Conservation (phyloP, 2,113 vertebrate species). For the Edolisoma coerulescens region DNA sequence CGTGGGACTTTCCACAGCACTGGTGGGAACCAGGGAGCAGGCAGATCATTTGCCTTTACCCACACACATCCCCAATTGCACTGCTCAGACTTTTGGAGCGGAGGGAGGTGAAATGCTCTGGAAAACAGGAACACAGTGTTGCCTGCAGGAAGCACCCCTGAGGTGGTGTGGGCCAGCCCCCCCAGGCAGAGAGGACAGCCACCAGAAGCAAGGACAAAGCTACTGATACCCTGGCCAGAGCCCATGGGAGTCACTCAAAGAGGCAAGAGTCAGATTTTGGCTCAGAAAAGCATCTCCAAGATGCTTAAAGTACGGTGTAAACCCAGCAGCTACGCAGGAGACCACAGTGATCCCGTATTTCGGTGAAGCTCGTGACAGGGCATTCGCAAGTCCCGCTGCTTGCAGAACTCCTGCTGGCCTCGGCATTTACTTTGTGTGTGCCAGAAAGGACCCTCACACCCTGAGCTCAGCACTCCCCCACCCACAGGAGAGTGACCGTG, state of each 20-base stretch:
- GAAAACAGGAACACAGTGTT: rapidly evolving
- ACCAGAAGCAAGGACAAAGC: neutral
- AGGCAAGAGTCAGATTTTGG: neutral
- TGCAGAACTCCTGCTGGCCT: neutral
- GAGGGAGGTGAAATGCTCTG: neutral
- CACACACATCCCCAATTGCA: rapidly evolving
- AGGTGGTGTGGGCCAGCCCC: rapidly evolving
- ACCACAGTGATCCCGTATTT: rapidly evolving
- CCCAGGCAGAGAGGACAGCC: neutral
- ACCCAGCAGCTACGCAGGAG: neutral
- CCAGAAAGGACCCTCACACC: neutral
- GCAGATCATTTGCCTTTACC: rapidly evolving
- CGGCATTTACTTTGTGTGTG: neutral
- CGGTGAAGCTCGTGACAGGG: neutral
- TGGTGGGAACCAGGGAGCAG: neutral
- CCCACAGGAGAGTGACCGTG: rapidly evolving
- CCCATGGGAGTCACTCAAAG: rapidly evolving
- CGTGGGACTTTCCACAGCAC: rapidly evolving
- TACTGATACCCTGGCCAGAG: neutral
- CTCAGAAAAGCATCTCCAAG: neutral
- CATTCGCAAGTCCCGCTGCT: neutral
- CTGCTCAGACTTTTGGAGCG: rapidly evolving
- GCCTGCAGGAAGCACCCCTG: neutral
- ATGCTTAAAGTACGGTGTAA: rapidly evolving
- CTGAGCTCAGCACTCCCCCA: neutral